Conservation (phyloP, 1,140 invertebrate species). For the Globodera rostochiensis region DNA sequence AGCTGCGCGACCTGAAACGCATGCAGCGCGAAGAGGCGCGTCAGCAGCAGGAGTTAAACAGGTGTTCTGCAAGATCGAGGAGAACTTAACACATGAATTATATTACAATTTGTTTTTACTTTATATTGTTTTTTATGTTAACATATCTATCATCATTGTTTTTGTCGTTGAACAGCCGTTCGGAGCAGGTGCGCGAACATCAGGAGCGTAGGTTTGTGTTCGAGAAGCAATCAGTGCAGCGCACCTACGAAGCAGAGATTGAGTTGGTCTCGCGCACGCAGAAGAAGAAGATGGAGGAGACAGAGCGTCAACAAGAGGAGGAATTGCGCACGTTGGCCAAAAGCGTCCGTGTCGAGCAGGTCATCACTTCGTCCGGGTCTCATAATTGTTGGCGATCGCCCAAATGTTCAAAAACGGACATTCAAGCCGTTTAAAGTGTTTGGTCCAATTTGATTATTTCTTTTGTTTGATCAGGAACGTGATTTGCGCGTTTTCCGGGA, state of each 20-base stretch:
- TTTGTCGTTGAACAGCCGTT: slow-evolving; percentile 31
- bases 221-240: slow-evolving; percentile 75
- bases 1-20: slow-evolving; percentile 61
- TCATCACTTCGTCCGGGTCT: not conserved
- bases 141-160: no score
- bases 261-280: slow-evolving; percentile 85
- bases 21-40: slow-evolving; percentile 63
- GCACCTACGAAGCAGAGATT: slow-evolving; percentile 85
- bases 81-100: no score
- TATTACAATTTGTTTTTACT: no score
- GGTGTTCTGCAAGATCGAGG: not conserved
- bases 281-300: slow-evolving; percentile 85
- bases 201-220: slow-evolving; percentile 55
- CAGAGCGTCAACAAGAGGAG: slow-evolving; percentile 85
- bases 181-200: slow-evolving; percentile 49
- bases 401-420: no score
- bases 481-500: slow-evolving; percentile 83
- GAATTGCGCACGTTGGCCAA: slow-evolving; percentile 82
- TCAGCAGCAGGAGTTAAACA: slow-evolving; percentile 51
- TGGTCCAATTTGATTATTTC: no score
- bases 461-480: slow-evolving; percentile 18
- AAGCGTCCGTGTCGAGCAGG: slow-evolving; percentile 78
- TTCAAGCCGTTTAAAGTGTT: no score
- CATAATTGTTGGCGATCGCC: no score
- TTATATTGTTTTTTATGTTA: no score